Base-by-base conservation (phyloP, 2,113 vertebrate genomes). In the Coptodon bakossiorum region DNA sequence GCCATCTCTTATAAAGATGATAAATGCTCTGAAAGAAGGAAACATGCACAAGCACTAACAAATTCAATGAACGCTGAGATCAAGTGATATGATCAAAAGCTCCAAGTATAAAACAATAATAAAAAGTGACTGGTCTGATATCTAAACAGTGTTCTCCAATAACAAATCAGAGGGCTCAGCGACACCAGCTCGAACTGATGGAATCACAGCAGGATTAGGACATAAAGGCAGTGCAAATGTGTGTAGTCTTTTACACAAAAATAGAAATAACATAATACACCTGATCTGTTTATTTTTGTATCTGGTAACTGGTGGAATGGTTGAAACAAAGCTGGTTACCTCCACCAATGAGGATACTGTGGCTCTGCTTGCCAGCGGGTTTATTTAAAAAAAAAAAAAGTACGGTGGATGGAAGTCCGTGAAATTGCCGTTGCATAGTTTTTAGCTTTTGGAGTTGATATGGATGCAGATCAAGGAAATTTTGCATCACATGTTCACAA, bases 61-160 rank as follows among this genome's bases (percentile, higher is more conserved):
- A 84, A 71, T 54, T 79, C 9, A 79, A n/a, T 48, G 11, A 59
- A 59, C 3, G 6, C 16, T 31, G 43, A 76, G 68, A 48, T 76
- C 9, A 76, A 76, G 71, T 78, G 24, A 50, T 78, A 8, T 31
- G 14, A 78, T 43, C 29, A 81, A 52, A 78, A 31, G 73, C 45
- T 78, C 45, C 73, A 78, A 50, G 27, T 12, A 50, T 2, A 2
- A 52, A 78, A 78, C 17, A 31, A 66, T 66, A 52, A 78, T 52
- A 48, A 76, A 76, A 76, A 19, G 43, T 2, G 71, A 29, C 40
- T 31, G 43, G 24, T 31, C 6, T 48, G 43, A 48, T 29, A 76
- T 19, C 71, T 76, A 48, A 76, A 48, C 9, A 29, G 14, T 31
- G 71, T 52, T 78, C 9, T 52, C 24, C 24, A 50, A 45, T 3